Conservation (phyloP, 2,113 vertebrate species). For the Crotalus horridus region DNA sequence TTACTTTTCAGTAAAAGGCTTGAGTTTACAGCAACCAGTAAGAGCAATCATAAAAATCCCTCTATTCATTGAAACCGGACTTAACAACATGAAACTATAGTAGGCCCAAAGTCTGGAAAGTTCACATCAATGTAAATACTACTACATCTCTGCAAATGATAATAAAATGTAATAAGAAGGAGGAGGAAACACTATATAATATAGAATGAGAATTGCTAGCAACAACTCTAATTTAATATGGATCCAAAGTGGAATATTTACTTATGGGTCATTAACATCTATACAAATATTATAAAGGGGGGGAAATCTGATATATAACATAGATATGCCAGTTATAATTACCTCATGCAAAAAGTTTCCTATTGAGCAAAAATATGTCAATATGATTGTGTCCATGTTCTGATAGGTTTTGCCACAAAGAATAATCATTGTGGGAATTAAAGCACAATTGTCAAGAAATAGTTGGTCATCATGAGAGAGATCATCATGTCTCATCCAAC, state of each 20-base stretch:
- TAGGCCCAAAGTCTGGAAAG: neutral
- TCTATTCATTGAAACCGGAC: neutral
- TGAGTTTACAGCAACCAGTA: neutral
- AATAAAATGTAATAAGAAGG: neutral
- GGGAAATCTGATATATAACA: constrained; percentile 24
- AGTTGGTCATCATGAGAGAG: constrained; percentile 73
- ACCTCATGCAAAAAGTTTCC: constrained; percentile 56
- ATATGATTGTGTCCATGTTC: constrained; percentile 61
- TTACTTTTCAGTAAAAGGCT: neutral
- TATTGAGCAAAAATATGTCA: constrained; percentile 49
- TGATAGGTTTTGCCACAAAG: constrained; percentile 64
- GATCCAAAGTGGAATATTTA: constrained; percentile 3
- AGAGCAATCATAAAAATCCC: neutral
- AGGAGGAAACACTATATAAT: neutral
- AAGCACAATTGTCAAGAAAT: constrained; percentile 74
- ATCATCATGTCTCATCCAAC: constrained; percentile 62
- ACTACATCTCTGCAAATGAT: neutral
- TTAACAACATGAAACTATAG: neutral
- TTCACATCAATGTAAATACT: neutral
- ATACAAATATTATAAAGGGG: constrained; percentile 33
- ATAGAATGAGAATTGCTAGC: neutral
- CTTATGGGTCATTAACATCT: constrained; percentile 12
- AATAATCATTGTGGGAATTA: constrained; percentile 71
- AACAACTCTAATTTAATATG: constrained; percentile 7
- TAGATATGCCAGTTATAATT: constrained; percentile 50